A percentile compares a stretch with the other conserved stretches of the same genome.
Conservation (phyloP, 2,113 vertebrate genomes). For the Manacus vitellinus region DNA sequence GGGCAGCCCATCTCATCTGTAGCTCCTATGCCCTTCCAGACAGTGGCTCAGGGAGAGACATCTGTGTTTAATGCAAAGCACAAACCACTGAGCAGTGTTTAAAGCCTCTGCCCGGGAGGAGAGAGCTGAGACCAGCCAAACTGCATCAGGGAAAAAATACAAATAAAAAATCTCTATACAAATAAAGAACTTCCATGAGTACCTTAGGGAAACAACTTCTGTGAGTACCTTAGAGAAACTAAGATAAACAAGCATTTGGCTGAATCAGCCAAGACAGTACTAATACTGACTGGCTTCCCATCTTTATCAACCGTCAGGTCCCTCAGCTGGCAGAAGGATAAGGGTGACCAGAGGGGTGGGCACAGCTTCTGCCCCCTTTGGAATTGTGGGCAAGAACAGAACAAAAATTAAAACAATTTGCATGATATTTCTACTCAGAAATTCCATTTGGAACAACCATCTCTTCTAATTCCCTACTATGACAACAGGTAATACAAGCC, state of each 20-base stretch:
- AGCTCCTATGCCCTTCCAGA: fast-evolving
- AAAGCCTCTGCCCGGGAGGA: neutral
- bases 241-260: neutral
- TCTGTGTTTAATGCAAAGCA: neutral
- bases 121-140: neutral
- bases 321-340: neutral
- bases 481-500: neutral
- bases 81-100: neutral
- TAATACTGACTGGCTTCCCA: neutral
- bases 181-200: neutral
- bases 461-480: neutral
- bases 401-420: neutral
- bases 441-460: neutral
- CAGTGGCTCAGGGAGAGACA: neutral
- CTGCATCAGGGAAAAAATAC: neutral
- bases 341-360: neutral
- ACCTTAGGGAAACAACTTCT: neutral
- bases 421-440: neutral
- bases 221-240: neutral
- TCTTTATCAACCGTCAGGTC: neutral
- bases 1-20: neutral
- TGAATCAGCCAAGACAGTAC: neutral
- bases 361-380: neutral
- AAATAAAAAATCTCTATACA: neutral
- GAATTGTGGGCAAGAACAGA: neutral